Evolutionary conservation across 2,113 vertebrate species (phyloP).

Genomic region (Aphelocoma coerulescens): DNA sequence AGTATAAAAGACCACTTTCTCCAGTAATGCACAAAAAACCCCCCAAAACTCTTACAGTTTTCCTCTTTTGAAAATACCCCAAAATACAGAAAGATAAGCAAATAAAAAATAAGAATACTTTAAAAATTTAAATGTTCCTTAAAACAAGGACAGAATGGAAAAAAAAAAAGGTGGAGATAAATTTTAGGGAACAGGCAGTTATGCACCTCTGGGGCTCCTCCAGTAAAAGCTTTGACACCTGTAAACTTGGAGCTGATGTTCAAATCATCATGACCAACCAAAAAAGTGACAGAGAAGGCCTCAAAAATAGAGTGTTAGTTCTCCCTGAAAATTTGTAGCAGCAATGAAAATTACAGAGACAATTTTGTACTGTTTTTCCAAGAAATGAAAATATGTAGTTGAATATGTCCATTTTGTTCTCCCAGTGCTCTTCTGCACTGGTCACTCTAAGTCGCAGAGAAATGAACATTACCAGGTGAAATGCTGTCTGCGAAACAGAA

Average conservation of each 20-base stretch:
- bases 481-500: background rate
- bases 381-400: background rate
- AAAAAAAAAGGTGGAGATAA: background rate
- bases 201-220: background rate
- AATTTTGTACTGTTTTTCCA: background rate
- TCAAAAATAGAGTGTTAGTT: background rate
- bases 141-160: background rate
- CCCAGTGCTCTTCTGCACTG: background rate
- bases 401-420: background rate
- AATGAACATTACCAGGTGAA: background rate
- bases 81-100: background rate
- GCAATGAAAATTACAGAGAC: background rate
- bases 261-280: background rate
- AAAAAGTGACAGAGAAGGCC: background rate
- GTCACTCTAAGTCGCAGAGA: background rate
- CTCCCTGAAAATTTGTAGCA: background rate
- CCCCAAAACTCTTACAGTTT: rapidly evolving
- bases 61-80: background rate
- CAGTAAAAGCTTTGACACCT: background rate
- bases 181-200: background rate
- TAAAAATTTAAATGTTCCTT: background rate
- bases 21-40: background rate
- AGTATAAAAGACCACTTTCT: background rate
- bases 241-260: background rate
- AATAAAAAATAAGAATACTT: background rate